Evolutionary conservation across 2,888 invertebrate genomes (phyloP).

Genomic region (Hofmannophila pseudospretella): DNA sequence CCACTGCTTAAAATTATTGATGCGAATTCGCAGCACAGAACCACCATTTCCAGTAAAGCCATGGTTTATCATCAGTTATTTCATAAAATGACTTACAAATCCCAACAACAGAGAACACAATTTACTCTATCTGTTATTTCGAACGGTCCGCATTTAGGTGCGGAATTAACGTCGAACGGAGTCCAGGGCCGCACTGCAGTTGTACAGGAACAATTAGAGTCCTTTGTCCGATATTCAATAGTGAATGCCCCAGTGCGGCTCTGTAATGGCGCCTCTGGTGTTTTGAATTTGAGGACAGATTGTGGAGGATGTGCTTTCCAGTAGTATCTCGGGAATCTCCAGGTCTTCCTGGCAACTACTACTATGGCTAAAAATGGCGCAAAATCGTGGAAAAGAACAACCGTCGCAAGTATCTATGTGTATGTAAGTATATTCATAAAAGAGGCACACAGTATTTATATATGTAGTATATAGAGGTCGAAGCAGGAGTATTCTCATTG

Average conservation of each 20-base stretch:
- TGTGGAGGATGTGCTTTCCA: conserved; percentile 22
- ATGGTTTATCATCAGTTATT: neutral
- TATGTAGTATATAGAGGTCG: too few species aligned
- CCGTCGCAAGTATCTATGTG: too few species aligned
- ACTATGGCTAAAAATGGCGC: too few species aligned
- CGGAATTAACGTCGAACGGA: conserved; percentile 9
- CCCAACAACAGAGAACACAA: neutral
- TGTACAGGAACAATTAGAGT: conserved; percentile 58
- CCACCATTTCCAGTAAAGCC: too few species aligned
- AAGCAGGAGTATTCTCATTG: too few species aligned
- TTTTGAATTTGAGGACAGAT: conserved; percentile 32
- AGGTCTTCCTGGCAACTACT: conserved; percentile 14
- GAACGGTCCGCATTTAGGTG: conserved; percentile 10
- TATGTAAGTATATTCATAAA: too few species aligned
- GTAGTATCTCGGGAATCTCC: conserved; percentile 18
- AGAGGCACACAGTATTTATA: too few species aligned
- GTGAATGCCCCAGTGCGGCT: conserved; percentile 36
- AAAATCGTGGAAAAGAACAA: too few species aligned
- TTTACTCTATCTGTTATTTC: conserved; percentile 11
- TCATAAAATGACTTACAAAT: neutral
- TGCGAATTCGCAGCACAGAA: too few species aligned
- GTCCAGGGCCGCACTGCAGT: conserved; percentile 6
- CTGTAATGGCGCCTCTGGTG: conserved; percentile 40
- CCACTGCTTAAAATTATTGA: too few species aligned
- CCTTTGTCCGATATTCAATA: conserved; percentile 71